Base-by-base conservation (phyloP, 2,888 invertebrate genomes). In the Mythimna impura region DNA sequence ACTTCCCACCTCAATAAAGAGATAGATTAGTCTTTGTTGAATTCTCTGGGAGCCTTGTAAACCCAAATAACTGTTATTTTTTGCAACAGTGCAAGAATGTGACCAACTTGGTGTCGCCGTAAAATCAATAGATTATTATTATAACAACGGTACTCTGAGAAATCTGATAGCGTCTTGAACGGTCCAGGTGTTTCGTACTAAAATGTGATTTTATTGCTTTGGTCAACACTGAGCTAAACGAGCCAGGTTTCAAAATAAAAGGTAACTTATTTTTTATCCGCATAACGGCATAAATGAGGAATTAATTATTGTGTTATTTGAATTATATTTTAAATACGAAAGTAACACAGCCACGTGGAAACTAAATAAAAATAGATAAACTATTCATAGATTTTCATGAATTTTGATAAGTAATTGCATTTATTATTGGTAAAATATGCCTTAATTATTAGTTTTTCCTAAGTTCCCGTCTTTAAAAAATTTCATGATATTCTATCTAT, bases 131-230 rank as follows among this genome's bases (percentile, higher is more conserved):
- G 68, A 81, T 71, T 77, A 71, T 83, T 67, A 22, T 62, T 52
- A 34, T 60, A 75, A 73, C 30, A 85, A 80, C 82, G 72, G 68
- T 82, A 86, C 30, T 69, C 3, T 43, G 20, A 64, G 82, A 85
- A 74, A 84, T 83, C 64, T 77, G 85, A 83, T 83, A 83, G 55
- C 55, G 54, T 74, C 69, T 54, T 62, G 69, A 52, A 68, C 34
- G 76, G 63, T 71, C 54, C 70, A 43, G 78, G 69, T 80, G 74
- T 80, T 83, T 85, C 67, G 58, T 68, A 67, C 80, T 91, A 90
- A 91, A 91, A 70, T 77, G 20, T 73, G 78, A 84, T 86, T 86
- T 89, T 90, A 91, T 91, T 80, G 77, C 58, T 72, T 82, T 66
- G 58, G 55, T 25, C 66, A 52, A 83, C 88, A 86, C 89, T 88